Evolutionary conservation across 1,140 invertebrate genomes (phyloP), one percentile per base, ranked within the genome.

Genomic region (Luehdorfia chinensis): DNA sequence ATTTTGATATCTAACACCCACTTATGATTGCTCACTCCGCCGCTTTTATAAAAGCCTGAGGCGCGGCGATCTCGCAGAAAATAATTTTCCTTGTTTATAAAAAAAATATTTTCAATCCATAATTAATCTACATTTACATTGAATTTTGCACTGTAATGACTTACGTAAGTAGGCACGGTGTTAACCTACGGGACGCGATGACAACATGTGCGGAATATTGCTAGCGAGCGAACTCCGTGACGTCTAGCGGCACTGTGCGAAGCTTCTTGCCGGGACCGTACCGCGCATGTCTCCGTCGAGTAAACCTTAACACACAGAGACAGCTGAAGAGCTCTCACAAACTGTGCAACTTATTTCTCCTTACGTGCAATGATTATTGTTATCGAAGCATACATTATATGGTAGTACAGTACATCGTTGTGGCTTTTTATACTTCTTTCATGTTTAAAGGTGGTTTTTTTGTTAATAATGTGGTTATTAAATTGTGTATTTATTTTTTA

Each of bases 241-340:
- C 66, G 73, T 59, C 63, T 51, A 52, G 54, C 66, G 65, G 55
- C 66, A 79, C 75, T 75, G 59, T 74, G 61, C 60, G 58, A 50
- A 43, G 49, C 43, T 44, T 39, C 50, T 53, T 41, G 48, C 54
- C 46, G 46, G 54, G 48, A 45, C 19, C 54, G 32, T 65, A 74
- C 52, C 63, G 79, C 79, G 79, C 79, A 80, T 80, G 75, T 65
- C 72, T 70, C 64, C 54, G 64, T 58, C 59, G 66, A 67, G 60
- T 72, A 67, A 74, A 64, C 59, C 70, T 57, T 54, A 67, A 68
- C 68, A 65, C 67, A 72, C 75, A 70, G 67, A 37, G 47, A 67
- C 64, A 69, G 55, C 60, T 61, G 56, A 60, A 67, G 46, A 66
- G 53, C 59, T 57, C 49, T 57, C 61, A 59, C 65, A 48, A 54